Base-by-base conservation (phyloP, 92 coral and sea anemone species). In the Parazoanthus darwini region DNA sequence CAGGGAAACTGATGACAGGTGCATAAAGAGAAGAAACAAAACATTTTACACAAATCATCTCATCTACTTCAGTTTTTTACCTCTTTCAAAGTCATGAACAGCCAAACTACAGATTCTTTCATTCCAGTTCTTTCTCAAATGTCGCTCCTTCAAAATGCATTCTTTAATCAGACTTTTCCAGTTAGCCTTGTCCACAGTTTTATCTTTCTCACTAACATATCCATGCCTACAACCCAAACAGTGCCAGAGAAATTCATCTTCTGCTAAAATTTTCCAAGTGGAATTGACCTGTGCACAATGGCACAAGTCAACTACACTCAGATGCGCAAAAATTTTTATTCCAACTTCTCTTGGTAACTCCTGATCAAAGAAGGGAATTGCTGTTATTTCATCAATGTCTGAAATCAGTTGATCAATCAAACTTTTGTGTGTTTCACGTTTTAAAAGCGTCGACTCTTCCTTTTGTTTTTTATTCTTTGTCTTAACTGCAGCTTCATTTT, bases 271-370 rank as follows among this genome's bases (percentile, higher is more conserved):
- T 85, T 79, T 93, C 99, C 99, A 96, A 6, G 96, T 79, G 66
- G 92, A 92, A 77, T 96, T 94, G 9, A 96, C 99, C 50, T 90
- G 88, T 0, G 98, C 92, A 89, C 98, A 95, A 29, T 80, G 90
- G 67, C 99, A 96, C 68, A 96, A 82, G 44, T 95, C 99, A 48
- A 67, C 88, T 25, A 96, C 74, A 9, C 83, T 89, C 13, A 96
- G 89, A 77, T 91, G 80, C 38, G 90, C 86, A 68, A 96, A 94
- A 58, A 96, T 91, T 46, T 94, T 94, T 15, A 95, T 74, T 59
- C 98, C 98, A 66, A 96, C 93, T 83, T 96, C 99, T 80, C 86
- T 93, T 71, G 99, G 99, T 48, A 96, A 86, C 67, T 92, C 91
- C 43, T 95, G 79, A 80, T 96, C 99, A 88, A 96, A 96, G 88